Evolutionary conservation across 2,797 vertebrate species (phyloP).

Genomic region (Gadopsis marmoratus): DNA sequence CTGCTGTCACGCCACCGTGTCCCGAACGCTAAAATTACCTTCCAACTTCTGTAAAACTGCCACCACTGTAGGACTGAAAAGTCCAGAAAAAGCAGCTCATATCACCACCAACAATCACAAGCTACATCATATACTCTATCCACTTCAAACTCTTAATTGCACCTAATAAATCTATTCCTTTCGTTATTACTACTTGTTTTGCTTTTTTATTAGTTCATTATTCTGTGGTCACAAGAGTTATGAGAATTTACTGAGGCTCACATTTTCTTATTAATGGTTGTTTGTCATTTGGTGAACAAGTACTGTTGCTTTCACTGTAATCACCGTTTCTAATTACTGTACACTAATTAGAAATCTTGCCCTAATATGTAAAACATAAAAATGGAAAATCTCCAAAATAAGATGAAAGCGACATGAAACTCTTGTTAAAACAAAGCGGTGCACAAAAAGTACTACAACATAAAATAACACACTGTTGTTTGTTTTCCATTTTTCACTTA

Average conservation of each 20-base stretch:
- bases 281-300: neutral
- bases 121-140: neutral
- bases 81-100: conserved; percentile 11
- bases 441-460: neutral
- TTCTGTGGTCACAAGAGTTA: neutral
- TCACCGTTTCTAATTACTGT: neutral
- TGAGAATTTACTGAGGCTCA: neutral
- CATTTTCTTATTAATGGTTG: neutral
- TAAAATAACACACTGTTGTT: neutral
- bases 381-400: neutral
- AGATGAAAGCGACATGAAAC: neutral
- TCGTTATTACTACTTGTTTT: neutral
- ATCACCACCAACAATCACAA: neutral
- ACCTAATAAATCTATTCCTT: neutral
- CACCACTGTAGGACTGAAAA: neutral
- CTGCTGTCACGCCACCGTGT: conserved; percentile 15
- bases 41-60: conserved; percentile 29
- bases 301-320: neutral
- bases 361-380: neutral
- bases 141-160: neutral
- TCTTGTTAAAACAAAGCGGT: neutral
- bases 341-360: neutral
- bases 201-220: neutral
- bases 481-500: neutral
- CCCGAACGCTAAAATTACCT: conserved; percentile 29